Percentiles rank a stretch among this genome's conserved stretches.
phyloP scores from a whole-genome alignment of 2,888 invertebrate genomes.

The Laspeyria flexula region DNA sequence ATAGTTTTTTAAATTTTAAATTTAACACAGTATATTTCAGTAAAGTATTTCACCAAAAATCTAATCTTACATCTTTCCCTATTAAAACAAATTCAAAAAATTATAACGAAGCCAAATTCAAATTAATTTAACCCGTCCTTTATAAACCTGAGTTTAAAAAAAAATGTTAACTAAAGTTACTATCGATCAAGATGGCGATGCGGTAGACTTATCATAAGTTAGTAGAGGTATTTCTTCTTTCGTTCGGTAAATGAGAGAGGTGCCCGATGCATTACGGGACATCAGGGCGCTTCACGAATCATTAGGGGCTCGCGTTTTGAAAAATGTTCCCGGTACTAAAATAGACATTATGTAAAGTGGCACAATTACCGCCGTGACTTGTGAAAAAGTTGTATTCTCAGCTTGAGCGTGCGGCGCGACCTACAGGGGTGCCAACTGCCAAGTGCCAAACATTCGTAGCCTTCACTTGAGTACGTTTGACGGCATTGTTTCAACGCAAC shows the following conservation, averaged over 20 bases:
- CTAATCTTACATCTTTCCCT: too few species aligned
- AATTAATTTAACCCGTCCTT: too few species aligned
- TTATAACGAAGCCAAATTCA: too few species aligned
- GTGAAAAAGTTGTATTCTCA: slow-evolving; percentile 59
- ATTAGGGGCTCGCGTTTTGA: slow-evolving; percentile 72
- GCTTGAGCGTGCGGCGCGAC: slow-evolving; percentile 17
- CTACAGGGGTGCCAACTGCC: slow-evolving; percentile 33
- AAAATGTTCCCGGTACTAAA: slow-evolving; percentile 79
- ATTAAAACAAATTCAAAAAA: too few species aligned
- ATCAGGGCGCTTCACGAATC: slow-evolving; percentile 77
- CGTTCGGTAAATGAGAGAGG: slow-evolving; percentile 61
- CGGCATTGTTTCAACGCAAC: too few species aligned
- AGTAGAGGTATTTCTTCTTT: slow-evolving; percentile 28
- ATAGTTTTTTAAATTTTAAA: too few species aligned
- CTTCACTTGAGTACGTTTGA: not conserved
- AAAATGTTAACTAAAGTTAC: not conserved
- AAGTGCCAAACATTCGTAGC: too few species aligned
- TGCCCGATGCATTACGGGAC: slow-evolving; percentile 66
- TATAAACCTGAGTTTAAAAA: too few species aligned
- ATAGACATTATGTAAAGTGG: slow-evolving; percentile 85
- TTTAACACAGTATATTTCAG: too few species aligned
- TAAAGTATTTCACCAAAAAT: too few species aligned
- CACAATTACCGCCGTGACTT: slow-evolving; percentile 79
- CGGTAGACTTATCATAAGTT: not conserved
- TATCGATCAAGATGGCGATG: too few species aligned